Conservation (phyloP, 2,888 invertebrate genomes). For the Lacanobia wlatinum region DNA sequence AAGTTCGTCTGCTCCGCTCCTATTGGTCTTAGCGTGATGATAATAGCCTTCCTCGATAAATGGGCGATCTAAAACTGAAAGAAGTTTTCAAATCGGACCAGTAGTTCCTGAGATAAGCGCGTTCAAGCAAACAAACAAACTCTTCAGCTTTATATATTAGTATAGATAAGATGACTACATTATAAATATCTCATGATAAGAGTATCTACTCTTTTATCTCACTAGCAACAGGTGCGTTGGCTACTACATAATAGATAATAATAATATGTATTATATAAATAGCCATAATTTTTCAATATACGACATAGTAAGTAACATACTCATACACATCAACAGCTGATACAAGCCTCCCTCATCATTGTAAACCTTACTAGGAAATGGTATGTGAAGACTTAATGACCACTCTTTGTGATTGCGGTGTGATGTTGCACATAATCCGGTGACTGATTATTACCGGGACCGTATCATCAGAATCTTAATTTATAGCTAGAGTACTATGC, state of each 20-base stretch:
- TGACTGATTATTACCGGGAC: background rate
- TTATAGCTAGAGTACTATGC: background rate
- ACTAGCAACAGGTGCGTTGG: background rate
- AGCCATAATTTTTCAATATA: background rate
- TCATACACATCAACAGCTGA: background rate
- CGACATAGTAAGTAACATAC: background rate
- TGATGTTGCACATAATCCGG: background rate
- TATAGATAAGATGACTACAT: background rate
- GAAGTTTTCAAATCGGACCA: no score
- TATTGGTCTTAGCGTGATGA: no score
- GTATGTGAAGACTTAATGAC: background rate
- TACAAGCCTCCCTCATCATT: background rate
- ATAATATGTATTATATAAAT: slow-evolving; percentile 19
- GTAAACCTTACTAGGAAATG: background rate
- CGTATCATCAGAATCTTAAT: background rate
- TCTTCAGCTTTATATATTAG: no score
- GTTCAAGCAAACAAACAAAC: no score
- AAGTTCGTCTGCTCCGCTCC: no score
- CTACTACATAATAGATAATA: slow-evolving; percentile 17
- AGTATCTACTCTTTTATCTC: slow-evolving; percentile 11
- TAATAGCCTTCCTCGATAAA: no score
- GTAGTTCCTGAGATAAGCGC: no score
- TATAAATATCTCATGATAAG: background rate
- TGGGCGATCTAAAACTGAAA: no score
- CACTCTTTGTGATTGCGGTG: background rate